phyloP scores from a whole-genome alignment of 2,888 invertebrate genomes.

The Drosophila atripex region DNA sequence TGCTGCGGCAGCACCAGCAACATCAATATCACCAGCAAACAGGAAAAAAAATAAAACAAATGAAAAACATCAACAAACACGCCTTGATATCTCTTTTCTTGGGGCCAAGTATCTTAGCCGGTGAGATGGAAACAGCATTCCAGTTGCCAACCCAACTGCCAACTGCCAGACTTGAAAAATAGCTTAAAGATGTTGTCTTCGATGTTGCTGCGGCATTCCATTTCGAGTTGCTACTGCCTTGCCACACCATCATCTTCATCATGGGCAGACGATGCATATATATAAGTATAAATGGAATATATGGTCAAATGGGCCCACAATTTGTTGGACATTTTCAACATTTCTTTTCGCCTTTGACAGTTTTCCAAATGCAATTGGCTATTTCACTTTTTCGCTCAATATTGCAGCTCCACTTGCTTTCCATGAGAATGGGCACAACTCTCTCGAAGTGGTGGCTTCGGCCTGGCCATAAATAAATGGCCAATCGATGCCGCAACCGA shows the following conservation, averaged over 20 bases:
- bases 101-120: slow-evolving; percentile 20
- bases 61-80: slow-evolving; percentile 27
- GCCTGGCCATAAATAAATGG: slow-evolving; percentile 60
- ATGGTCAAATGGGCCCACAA: slow-evolving; percentile 67
- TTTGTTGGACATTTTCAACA: slow-evolving; percentile 50
- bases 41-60: background rate
- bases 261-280: slow-evolving; percentile 21
- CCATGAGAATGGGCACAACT: slow-evolving; percentile 60
- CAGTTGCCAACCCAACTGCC: slow-evolving; percentile 42
- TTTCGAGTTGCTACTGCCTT: slow-evolving; percentile 24
- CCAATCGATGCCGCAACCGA: slow-evolving; percentile 73
- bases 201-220: slow-evolving; percentile 44
- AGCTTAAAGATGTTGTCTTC: slow-evolving; percentile 50
- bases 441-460: slow-evolving; percentile 30
- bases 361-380: slow-evolving; percentile 26
- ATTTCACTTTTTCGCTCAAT: slow-evolving; percentile 58
- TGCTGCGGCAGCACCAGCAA: slow-evolving; percentile 17
- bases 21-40: background rate
- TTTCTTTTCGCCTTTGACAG: slow-evolving; percentile 34
- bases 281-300: slow-evolving; percentile 35
- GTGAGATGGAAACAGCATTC: slow-evolving; percentile 59
- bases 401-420: slow-evolving; percentile 35
- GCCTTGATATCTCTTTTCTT: slow-evolving; percentile 57
- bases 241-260: slow-evolving; percentile 39
- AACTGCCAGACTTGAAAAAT: slow-evolving; percentile 58